Percentiles rank a stretch among this genome's conserved stretches.
Conservation (phyloP, 2,113 vertebrate species). For the Pygoscelis antarcticus region DNA sequence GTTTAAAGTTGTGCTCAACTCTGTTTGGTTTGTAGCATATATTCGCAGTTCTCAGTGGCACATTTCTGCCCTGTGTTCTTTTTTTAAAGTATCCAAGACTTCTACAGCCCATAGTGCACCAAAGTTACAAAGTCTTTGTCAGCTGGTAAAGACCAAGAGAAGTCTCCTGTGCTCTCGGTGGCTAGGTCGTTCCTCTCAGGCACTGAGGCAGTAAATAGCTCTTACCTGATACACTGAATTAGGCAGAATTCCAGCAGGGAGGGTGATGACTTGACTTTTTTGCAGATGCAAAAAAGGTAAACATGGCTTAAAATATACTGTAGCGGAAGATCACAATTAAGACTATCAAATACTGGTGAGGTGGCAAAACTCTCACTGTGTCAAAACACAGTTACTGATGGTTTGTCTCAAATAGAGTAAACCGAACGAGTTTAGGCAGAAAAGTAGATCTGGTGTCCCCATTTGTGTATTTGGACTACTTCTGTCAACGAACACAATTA, state of each 20-base stretch:
- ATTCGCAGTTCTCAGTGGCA: not conserved
- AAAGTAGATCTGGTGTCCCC: not conserved
- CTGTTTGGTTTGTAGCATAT: not conserved
- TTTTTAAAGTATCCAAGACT: not conserved
- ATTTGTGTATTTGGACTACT: not conserved
- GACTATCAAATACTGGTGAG: not conserved
- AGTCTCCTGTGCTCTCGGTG: not conserved
- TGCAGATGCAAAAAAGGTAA: not conserved
- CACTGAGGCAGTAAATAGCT: not conserved
- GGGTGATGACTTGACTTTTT: not conserved
- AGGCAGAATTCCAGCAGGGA: not conserved
- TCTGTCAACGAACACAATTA: not conserved
- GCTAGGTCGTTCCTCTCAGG: not conserved
- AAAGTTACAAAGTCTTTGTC: not conserved
- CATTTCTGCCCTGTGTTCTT: not conserved
- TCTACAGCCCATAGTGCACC: not conserved
- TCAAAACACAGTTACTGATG: not conserved
- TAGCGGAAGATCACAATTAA: too few species aligned
- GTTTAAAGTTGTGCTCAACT: not conserved
- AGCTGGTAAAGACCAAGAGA: not conserved
- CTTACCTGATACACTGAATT: not conserved
- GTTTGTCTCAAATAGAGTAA: not conserved
- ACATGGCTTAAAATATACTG: accelerated
- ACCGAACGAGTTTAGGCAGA: not conserved
- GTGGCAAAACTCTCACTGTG: not conserved